A percentile compares a stretch with the other conserved stretches of the same genome.
Evolutionary conservation across 2,888 invertebrate species (phyloP).

Genomic region (Rotaria magnacalcarata): DNA sequence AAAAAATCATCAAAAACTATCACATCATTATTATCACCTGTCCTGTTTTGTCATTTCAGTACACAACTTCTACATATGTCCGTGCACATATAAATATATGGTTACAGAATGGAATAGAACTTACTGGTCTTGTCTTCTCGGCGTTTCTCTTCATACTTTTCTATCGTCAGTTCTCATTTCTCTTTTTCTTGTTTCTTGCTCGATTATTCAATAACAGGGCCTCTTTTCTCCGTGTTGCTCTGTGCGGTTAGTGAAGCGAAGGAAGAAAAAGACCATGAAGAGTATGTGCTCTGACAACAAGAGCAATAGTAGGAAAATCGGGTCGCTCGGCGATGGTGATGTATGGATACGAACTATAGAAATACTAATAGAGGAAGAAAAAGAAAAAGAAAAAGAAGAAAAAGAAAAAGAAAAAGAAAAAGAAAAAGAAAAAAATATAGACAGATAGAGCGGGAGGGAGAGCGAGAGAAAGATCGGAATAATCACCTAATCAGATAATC

Average conservation of each 20-base stretch:
- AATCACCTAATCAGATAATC: constrained; percentile 31
- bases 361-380: background rate
- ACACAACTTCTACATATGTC: background rate
- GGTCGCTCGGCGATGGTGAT: constrained; percentile 11
- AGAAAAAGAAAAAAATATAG: too few species aligned
- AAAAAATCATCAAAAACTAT: background rate
- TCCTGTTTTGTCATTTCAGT: background rate
- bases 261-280: constrained; percentile 31
- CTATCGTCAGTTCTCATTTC: constrained; percentile 28
- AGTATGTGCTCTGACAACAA: constrained; percentile 12
- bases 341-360: constrained; percentile 28
- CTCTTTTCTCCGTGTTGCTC: background rate
- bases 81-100: too few species aligned
- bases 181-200: background rate
- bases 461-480: background rate
- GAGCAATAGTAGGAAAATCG: constrained; percentile 1
- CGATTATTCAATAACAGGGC: constrained; percentile 28
- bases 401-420: background rate
- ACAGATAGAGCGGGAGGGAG: background rate
- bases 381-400: background rate
- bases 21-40: constrained; percentile 6
- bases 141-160: background rate
- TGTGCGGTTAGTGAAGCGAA: constrained; percentile 29
- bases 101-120: background rate
- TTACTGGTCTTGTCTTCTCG: background rate